Evolutionary conservation across 2,888 invertebrate species (phyloP).

Genomic region (Saturnia pavonia): DNA sequence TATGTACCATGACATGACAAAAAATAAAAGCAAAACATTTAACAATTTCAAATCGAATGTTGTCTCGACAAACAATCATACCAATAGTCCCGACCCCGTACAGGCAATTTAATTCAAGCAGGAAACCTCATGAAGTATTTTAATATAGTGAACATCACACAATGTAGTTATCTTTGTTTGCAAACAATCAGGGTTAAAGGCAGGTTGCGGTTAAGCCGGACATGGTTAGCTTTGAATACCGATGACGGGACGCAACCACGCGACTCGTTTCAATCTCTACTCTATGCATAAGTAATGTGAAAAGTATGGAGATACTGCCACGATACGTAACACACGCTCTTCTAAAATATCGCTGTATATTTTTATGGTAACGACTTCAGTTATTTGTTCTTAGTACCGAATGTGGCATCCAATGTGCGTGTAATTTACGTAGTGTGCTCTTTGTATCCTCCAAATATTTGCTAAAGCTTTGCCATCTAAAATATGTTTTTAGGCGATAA

Average conservation of each 20-base stretch:
- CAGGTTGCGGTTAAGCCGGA: conserved; percentile 68
- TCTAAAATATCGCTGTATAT: conserved; percentile 75
- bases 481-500: conserved; percentile 14
- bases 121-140: conserved; percentile 16
- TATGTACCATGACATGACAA: neutral
- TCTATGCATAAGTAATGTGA: conserved; percentile 81
- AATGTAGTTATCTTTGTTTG: conserved; percentile 59
- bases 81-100: neutral
- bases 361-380: conserved; percentile 71
- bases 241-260: conserved; percentile 71
- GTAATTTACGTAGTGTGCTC: conserved; percentile 21
- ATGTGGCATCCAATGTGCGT: conserved; percentile 31
- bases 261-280: conserved; percentile 78
- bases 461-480: conserved; percentile 5
- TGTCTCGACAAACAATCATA: neutral
- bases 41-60: neutral
- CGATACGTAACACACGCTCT: conserved; percentile 64
- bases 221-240: conserved; percentile 70
- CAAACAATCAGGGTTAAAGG: conserved; percentile 67
- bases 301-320: conserved; percentile 75
- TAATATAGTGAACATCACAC: conserved; percentile 13
- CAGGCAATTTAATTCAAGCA: conserved; percentile 16
- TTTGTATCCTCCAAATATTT: conserved; percentile 16
- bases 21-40: neutral
- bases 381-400: conserved; percentile 61